phyloP scores from a whole-genome alignment of 2,888 invertebrate genomes.

The Caradrina kadenii region DNA sequence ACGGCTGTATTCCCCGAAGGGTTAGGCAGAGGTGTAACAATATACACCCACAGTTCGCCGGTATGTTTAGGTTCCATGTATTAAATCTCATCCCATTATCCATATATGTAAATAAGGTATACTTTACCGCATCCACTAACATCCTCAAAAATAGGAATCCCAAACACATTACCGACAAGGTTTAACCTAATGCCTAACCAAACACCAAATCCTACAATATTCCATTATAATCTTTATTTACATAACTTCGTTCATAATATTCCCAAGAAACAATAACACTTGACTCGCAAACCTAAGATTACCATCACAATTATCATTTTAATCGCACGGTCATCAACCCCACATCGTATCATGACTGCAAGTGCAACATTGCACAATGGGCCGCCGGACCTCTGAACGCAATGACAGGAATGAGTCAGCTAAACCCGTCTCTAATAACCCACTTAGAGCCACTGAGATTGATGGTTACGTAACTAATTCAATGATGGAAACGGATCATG shows the following conservation, averaged over 20 bases:
- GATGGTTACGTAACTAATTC: slow-evolving; percentile 55
- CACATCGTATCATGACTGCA: slow-evolving; percentile 10
- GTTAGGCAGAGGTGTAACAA: too few relatives aligned
- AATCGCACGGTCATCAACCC: slow-evolving; percentile 29
- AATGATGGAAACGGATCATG: slow-evolving; percentile 45
- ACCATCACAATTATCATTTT: slow-evolving; percentile 31
- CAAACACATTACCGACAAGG: neutral
- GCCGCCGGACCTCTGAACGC: slow-evolving; percentile 46
- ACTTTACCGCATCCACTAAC: too few relatives aligned
- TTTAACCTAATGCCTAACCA: neutral
- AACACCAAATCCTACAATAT: neutral
- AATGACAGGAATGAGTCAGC: slow-evolving; percentile 75
- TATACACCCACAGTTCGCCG: too few relatives aligned
- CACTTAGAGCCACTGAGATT: slow-evolving; percentile 54
- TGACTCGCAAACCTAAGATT: slow-evolving; percentile 18
- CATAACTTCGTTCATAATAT: neutral
- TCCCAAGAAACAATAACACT: slow-evolving; percentile 20
- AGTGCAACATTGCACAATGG: slow-evolving; percentile 52
- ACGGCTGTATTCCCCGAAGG: too few relatives aligned
- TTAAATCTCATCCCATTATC: too few relatives aligned
- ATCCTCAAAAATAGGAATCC: too few relatives aligned
- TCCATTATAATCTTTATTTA: slow-evolving; percentile 1
- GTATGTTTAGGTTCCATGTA: too few relatives aligned
- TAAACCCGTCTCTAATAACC: slow-evolving; percentile 64
- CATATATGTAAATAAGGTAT: too few relatives aligned